These are phyloP conservation scores for Watsonalla cultraria DNA, from an alignment of 2,888 invertebrate genomes.

Conservation along the genomic window DNA sequence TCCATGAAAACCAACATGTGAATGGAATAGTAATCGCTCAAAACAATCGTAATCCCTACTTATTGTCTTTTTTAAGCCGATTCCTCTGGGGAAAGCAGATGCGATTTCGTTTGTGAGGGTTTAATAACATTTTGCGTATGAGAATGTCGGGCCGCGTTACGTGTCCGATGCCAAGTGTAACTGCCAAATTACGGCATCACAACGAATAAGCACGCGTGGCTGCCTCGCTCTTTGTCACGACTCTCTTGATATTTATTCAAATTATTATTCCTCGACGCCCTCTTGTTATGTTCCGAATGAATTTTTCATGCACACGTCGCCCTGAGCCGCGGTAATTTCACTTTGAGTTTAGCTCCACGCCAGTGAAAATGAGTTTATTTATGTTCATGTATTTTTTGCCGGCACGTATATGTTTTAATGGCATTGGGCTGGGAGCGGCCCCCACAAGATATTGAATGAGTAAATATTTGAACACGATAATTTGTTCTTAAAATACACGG, in stretches of 20 bases:
- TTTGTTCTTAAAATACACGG: constrained; percentile 37
- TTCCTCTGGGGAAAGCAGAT: constrained; percentile 10
- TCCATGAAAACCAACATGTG: constrained; percentile 62
- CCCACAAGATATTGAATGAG: constrained; percentile 39
- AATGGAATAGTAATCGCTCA: constrained; percentile 63
- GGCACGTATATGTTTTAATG: constrained; percentile 44
- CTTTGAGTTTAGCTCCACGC: constrained; percentile 64
- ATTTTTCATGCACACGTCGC: constrained; percentile 75
- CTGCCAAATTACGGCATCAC: constrained; percentile 72
- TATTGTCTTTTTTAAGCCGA: constrained; percentile 14
- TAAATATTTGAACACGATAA: constrained; percentile 50
- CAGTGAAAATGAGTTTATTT: constrained; percentile 66
- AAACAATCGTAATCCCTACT: constrained; percentile 50
- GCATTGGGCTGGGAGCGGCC: constrained; percentile 30
- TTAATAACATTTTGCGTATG: constrained; percentile 67
- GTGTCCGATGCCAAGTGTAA: constrained; percentile 43
- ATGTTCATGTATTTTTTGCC: constrained; percentile 50
- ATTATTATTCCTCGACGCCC: constrained; percentile 72
- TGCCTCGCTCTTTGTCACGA: constrained; percentile 68
- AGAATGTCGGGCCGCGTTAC: constrained; percentile 55
- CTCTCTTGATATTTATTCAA: constrained; percentile 75
- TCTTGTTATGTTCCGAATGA: constrained; percentile 71
- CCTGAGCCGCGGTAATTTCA: constrained; percentile 70
- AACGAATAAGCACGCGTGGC: constrained; percentile 66
- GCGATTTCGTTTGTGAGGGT: constrained; percentile 43